Evolutionary conservation across 2,888 invertebrate genomes (phyloP), one percentile per base, ranked within the genome.

Genomic region (Oxyteleia sp.): DNA sequence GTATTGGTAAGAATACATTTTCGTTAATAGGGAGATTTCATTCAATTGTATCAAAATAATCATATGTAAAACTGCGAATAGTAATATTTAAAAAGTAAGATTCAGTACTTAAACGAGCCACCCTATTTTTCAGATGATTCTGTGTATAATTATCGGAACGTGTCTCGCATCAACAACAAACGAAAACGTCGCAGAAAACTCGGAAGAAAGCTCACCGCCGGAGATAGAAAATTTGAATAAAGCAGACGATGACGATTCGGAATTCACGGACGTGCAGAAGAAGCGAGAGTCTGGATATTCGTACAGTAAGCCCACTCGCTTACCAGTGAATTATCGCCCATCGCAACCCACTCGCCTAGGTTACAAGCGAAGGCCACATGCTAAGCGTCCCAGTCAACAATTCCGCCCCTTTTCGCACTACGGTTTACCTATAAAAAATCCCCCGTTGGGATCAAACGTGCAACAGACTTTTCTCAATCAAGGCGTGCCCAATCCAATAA

Each of bases 201-300:
- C 74, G 5, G 32, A 74, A 4, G 66, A 83, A 7, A 29, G 11
- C 23, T 43, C 72, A 29, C 32, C 64, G 2, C 5, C 55, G 2
- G 41, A 84, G 13, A 11, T 53, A 10, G 79, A 63, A 15, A 16
- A 68, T 51, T 47, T 43, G 18, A 53, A 74, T 61, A 47, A 72
- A 43, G n/a, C 59, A 0, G 35, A 71, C 7, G 51, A 51, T 4
- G 84, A 68, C 20, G 86, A 87, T 15, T 26, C 55, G 10, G 74
- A 88, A 47, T 59, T 66, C 2, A 53, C 78, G 13, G 90, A 90
- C 3, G 76, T 84, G n/a, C 91, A 90, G 18, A 88, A 88, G 75
- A 92, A 91, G 78, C 84, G 92, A 47, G 91, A 92, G 64, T 88
- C 89, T 2, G 90, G 91, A 32, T 92, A 91, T 55, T 85, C 87